phyloP scores from a whole-genome alignment of 1,140 invertebrate genomes.

The Drusus annulatus region DNA sequence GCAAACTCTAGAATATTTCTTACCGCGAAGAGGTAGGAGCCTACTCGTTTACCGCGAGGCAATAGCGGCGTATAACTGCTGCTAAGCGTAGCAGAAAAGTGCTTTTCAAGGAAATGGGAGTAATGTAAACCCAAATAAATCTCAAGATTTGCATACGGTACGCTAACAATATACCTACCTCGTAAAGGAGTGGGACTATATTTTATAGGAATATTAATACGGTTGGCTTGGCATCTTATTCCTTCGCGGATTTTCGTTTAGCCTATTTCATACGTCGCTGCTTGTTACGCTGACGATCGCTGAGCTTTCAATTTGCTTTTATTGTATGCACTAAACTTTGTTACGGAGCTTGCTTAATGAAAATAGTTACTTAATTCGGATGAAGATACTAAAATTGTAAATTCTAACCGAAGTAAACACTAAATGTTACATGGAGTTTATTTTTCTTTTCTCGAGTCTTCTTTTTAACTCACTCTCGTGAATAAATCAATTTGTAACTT shows the following conservation, averaged over 20 bases:
- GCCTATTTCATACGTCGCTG: constrained; percentile 23
- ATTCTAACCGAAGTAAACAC: no score
- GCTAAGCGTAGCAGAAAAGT: constrained; percentile 54
- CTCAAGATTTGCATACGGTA: constrained; percentile 53
- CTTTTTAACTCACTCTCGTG: no score
- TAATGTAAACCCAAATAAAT: constrained; percentile 53
- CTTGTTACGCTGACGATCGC: constrained; percentile 10
- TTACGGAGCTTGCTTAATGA: no score
- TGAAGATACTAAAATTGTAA: no score
- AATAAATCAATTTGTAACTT: no score
- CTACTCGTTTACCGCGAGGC: constrained; percentile 15
- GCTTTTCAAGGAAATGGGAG: constrained; percentile 48
- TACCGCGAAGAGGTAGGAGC: not conserved
- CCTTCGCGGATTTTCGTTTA: not conserved
- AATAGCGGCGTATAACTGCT: constrained; percentile 46
- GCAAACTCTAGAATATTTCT: no score
- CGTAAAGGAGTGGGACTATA: constrained; percentile 29
- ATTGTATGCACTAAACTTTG: not conserved
- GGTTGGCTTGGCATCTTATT: constrained; percentile 27
- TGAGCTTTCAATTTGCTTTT: constrained; percentile 26
- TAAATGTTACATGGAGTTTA: no score
- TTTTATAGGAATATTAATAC: constrained; percentile 46
- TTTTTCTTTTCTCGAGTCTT: no score
- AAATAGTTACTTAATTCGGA: no score
- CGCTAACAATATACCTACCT: constrained; percentile 47